Evolutionary conservation across 2,888 invertebrate genomes (phyloP).

Genomic region (Lasioglossum calceatum): DNA sequence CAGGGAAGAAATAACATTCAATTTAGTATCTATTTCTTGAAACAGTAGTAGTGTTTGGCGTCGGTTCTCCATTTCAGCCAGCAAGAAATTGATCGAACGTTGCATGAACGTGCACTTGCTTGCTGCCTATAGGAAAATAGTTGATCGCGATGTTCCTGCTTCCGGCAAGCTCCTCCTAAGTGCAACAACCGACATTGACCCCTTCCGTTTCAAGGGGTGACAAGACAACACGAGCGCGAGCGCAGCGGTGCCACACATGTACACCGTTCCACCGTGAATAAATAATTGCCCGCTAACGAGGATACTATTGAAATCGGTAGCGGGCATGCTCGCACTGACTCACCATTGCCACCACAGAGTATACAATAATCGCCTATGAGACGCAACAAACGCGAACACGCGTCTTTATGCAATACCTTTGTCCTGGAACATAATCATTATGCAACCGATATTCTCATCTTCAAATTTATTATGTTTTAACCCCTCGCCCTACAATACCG

Average conservation of each 20-base stretch:
- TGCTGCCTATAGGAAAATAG: neutral
- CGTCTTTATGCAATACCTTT: neutral
- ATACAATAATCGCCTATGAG: neutral
- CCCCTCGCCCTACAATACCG: no score
- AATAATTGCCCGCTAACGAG: neutral
- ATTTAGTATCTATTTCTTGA: no score
- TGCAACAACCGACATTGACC: conserved; percentile 43
- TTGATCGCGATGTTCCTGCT: conserved; percentile 20
- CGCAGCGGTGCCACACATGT: neutral
- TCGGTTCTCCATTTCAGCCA: no score
- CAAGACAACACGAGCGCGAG: neutral
- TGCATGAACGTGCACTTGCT: neutral
- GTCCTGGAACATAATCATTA: neutral
- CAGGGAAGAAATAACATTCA: no score
- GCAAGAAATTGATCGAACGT: conserved; percentile 5
- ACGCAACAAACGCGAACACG: neutral
- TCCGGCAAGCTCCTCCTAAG: conserved; percentile 14
- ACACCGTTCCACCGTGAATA: neutral
- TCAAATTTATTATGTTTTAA: no score
- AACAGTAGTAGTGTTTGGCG: no score
- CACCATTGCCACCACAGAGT: neutral
- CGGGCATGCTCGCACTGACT: neutral
- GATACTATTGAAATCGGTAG: neutral
- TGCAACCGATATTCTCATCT: neutral
- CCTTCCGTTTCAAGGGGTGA: neutral